Base-by-base conservation (phyloP, 2,113 vertebrate genomes). In the Amblyornis subalaris region DNA sequence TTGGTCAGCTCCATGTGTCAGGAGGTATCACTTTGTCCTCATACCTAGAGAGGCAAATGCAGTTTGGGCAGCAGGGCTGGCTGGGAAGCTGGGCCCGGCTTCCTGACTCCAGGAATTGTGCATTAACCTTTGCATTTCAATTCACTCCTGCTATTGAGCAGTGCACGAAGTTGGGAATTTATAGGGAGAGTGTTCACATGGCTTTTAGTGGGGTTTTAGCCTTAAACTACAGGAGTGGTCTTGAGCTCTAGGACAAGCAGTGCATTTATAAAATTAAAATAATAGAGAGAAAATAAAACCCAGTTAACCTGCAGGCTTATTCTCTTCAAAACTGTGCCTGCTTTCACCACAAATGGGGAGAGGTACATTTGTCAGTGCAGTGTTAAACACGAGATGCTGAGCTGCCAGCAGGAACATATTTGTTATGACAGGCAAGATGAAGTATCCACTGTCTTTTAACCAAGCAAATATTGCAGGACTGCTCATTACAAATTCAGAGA, bases 351-450 rank as follows among this genome's bases (percentile, higher is more conserved):
- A 8, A 40, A 77, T 62, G 51, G 29, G 44, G 60, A 73, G 51
- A 85, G 44, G 54, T 48, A 4, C 65, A 55, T 94, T 95, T 94
- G 64, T 94, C 75, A 90, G 53, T 2, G 61, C 26, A 67, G 51
- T 40, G 69, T 67, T 95, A 77, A 93, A 86, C 55, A 77, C 3
- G 33, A 88, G 72, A 7, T 2, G 14, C 61, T 80, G 85, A 71
- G 36, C 74, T 94, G 75, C 85, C 75, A 94, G 80, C 44, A 80
- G 67, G 60, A 95, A 83, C 75, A 61, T 91, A 95, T 95, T 94
- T 95, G 64, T 95, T 96, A 90, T 95, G 94, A 94, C 90, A 95
- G 48, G 45, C 40, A 88, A 93, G 82, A 94, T 86, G 64, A 95
- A 96, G 45, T 71, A 94, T 29, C 77, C 75, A 64, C 40, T 88